A percentile compares a stretch with the other conserved stretches of the same genome.
phyloP scores from a whole-genome alignment of 1,140 invertebrate genomes.

The Bombyx mandarina region DNA sequence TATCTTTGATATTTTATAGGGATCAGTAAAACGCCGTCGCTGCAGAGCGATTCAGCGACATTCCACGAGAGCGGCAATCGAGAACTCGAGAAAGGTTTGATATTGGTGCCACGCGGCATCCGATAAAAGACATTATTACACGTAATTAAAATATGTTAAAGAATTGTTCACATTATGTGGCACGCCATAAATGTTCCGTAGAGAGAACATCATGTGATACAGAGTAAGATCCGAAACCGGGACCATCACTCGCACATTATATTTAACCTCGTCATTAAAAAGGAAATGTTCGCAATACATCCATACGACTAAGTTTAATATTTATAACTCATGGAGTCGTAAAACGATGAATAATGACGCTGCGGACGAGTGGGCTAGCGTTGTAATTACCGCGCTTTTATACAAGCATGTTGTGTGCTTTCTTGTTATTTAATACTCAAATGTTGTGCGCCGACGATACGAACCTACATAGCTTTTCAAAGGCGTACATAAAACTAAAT shows the following conservation, averaged over 20 bases:
- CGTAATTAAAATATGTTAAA: conserved; percentile 44
- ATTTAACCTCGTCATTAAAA: conserved; percentile 67
- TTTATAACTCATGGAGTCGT: conserved; percentile 67
- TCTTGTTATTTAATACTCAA: conserved; percentile 58
- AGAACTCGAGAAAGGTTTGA: conserved; percentile 13
- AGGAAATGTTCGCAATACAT: conserved; percentile 68
- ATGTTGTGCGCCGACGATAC: conserved; percentile 45
- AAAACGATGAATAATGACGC: conserved; percentile 70
- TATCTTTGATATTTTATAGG: conserved; percentile 69
- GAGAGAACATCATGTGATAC: conserved; percentile 22
- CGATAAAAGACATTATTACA: conserved; percentile 46
- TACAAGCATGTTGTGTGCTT: conserved; percentile 48
- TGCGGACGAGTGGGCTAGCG: conserved; percentile 61
- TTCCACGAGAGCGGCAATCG: conserved; percentile 31
- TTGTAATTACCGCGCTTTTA: conserved; percentile 64
- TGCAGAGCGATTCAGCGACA: conserved; percentile 62
- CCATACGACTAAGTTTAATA: conserved; percentile 69
- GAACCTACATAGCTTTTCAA: conserved; percentile 31
- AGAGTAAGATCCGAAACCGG: conserved; percentile 38
- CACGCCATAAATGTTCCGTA: conserved; percentile 49
- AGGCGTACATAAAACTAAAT: conserved; percentile 36
- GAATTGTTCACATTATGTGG: conserved; percentile 35
- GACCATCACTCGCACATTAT: conserved; percentile 51
- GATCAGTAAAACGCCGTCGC: conserved; percentile 65
- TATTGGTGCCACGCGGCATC: conserved; percentile 22